These are phyloP conservation scores for Bemisia tabaci DNA, from an alignment of 1,140 invertebrate genomes.

Conservation along the genomic window DNA sequence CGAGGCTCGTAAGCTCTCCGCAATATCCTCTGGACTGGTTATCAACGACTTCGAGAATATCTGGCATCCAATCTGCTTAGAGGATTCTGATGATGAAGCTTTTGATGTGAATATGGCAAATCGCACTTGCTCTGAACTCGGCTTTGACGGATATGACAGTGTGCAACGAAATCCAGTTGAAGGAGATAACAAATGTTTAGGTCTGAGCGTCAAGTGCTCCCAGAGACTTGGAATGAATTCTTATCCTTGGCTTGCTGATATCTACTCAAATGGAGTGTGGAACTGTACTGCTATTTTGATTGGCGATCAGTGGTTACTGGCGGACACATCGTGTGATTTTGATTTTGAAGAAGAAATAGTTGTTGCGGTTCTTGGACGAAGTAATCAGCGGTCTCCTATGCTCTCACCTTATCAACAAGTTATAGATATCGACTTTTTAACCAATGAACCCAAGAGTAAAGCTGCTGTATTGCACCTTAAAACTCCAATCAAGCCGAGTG, in stretches of 20 bases:
- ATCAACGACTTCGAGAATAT: conserved; percentile 29
- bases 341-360: neutral
- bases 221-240: neutral
- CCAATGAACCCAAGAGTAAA: conserved; percentile 24
- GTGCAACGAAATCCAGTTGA: neutral
- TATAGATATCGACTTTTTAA: conserved; percentile 20
- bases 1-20: neutral
- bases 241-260: neutral
- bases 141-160: neutral
- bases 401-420: conserved; percentile 53
- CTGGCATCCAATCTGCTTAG: neutral
- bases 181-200: neutral
- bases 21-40: neutral
- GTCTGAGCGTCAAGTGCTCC: neutral
- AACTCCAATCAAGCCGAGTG: conserved; percentile 23
- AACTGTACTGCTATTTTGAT: neutral
- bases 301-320: neutral
- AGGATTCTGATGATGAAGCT: neutral
- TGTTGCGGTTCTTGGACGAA: conserved; percentile 6
- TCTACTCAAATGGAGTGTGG: neutral
- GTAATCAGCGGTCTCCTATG: conserved; percentile 20
- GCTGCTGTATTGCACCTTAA: conserved; percentile 26
- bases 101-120: neutral
- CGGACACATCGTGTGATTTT: neutral
- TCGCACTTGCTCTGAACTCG: neutral